phyloP scores from a whole-genome alignment of 2,113 vertebrate genomes.

The Spizaetus ornatus region DNA sequence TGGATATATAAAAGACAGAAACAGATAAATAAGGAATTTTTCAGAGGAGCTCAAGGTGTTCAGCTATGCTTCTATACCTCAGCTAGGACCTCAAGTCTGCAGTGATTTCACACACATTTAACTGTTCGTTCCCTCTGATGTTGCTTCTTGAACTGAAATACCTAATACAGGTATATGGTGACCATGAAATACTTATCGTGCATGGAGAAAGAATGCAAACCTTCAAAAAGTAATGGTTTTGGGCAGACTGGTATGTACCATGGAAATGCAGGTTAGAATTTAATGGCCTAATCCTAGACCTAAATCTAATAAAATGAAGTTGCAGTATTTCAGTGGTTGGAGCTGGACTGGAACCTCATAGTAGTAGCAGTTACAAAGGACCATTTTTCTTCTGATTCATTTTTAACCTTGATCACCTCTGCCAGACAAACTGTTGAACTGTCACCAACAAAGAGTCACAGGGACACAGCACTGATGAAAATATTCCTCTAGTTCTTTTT shows the following conservation, averaged over 20 bases:
- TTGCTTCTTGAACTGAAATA: not conserved
- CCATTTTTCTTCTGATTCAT: accelerated
- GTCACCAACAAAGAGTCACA: not conserved
- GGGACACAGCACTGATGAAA: not conserved
- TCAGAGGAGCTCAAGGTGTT: not conserved
- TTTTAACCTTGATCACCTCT: not conserved
- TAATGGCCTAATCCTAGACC: not conserved
- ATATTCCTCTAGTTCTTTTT: not conserved
- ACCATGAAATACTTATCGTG: not conserved
- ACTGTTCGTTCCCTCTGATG: not conserved
- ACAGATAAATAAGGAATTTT: not conserved
- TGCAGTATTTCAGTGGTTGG: not conserved
- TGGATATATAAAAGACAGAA: not conserved
- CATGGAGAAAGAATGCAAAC: not conserved
- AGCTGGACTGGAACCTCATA: not conserved
- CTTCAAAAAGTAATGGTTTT: not conserved
- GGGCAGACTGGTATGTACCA: not conserved
- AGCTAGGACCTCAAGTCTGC: not conserved
- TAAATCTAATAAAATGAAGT: not conserved
- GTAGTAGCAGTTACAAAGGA: not conserved
- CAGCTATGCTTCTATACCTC: not conserved
- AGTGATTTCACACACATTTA: not conserved
- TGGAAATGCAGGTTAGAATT: not conserved
- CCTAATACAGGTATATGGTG: not conserved
- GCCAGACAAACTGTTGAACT: not conserved